Conservation (phyloP, 2,113 vertebrate species). For the Campylomormyrus tamandua region DNA sequence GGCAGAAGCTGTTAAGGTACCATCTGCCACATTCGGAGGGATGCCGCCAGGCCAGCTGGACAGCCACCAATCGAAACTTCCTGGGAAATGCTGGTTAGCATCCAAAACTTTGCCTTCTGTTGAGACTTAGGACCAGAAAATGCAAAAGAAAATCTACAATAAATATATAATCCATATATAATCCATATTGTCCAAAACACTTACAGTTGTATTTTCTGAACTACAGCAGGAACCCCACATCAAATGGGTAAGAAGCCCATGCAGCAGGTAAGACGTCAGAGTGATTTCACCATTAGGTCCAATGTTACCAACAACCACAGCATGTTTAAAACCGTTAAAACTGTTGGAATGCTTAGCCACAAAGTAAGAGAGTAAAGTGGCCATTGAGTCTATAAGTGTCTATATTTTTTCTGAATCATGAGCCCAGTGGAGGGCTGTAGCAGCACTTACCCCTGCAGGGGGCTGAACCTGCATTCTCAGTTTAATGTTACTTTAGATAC, state of each 20-base stretch:
- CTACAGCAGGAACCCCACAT: background rate
- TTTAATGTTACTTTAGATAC: background rate
- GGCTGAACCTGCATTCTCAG: background rate
- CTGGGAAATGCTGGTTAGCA: background rate
- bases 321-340: too few species aligned
- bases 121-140: background rate
- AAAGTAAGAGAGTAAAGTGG: too few species aligned
- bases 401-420: too few species aligned
- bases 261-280: background rate
- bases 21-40: background rate
- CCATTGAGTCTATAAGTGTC: too few species aligned
- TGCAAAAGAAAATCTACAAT: background rate
- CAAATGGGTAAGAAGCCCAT: background rate
- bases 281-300: background rate
- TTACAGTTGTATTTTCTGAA: background rate
- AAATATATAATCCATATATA: background rate
- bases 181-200: background rate
- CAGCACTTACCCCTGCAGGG: too few species aligned
- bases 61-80: background rate
- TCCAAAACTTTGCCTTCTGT: background rate
- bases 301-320: background rate
- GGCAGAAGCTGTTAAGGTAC: background rate
- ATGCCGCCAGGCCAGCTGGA: background rate
- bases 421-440: too few species aligned
- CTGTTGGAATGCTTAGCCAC: too few species aligned